These are phyloP conservation scores for Cheilosia soror DNA, from an alignment of 2,888 invertebrate species.

Conservation along the genomic window DNA sequence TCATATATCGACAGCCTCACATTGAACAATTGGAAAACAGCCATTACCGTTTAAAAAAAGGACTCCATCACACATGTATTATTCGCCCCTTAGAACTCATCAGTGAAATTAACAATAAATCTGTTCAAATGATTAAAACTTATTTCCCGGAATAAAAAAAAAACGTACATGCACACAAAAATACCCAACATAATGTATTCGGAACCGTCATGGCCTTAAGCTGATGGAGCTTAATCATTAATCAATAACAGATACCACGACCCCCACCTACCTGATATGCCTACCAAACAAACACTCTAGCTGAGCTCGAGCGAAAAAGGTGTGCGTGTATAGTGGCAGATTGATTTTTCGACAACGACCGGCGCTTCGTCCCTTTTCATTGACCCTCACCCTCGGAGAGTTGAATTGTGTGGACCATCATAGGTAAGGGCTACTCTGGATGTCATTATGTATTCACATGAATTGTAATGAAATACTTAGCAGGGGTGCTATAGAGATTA, in stretches of 20 bases:
- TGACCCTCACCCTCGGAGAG: constrained; percentile 12
- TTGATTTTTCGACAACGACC: constrained; percentile 61
- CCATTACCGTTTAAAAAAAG: background rate
- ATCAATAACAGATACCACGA: constrained; percentile 64
- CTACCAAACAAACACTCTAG: background rate
- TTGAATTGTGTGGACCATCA: background rate
- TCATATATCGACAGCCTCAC: background rate
- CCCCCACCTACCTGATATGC: background rate
- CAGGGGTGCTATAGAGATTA: constrained; percentile 53
- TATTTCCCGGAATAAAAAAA: constrained; percentile 8
- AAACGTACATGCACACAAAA: background rate
- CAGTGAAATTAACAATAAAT: constrained; percentile 56
- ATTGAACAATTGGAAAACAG: constrained; percentile 7
- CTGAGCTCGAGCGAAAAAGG: constrained; percentile 41
- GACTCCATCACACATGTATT: constrained; percentile 14
- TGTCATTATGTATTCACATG: constrained; percentile 60
- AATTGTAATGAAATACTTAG: constrained; percentile 65
- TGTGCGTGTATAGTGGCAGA: constrained; percentile 61
- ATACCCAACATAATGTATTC: background rate
- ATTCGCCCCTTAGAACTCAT: constrained; percentile 23
- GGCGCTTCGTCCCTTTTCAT: constrained; percentile 7
- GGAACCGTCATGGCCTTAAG: constrained; percentile 18
- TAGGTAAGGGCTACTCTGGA: background rate
- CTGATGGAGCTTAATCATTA: constrained; percentile 52
- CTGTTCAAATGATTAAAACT: constrained; percentile 56